A percentile compares a stretch with the other conserved stretches of the same genome.
phyloP scores from a whole-genome alignment of 2,113 vertebrate genomes.

The Mixornis gularis region DNA sequence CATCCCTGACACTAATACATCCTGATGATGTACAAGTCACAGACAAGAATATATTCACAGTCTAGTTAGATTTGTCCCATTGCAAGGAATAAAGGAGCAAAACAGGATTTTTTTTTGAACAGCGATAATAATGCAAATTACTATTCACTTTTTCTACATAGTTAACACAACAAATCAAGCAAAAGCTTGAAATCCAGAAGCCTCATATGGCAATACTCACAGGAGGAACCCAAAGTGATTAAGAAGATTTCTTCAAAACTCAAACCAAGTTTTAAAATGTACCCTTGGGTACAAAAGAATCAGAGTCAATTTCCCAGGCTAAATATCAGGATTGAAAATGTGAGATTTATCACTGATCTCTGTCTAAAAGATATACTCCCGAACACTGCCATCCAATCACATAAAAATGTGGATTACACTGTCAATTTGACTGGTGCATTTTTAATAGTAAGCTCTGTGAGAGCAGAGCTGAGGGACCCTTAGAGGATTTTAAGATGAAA shows the following conservation, averaged over 20 bases:
- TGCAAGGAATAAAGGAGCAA: neutral
- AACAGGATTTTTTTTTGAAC: neutral
- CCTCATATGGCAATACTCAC: neutral
- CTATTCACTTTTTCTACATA: neutral
- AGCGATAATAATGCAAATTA: neutral
- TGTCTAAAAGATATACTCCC: neutral
- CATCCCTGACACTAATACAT: neutral
- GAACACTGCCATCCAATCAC: neutral
- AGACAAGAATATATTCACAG: neutral
- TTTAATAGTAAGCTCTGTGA: constrained; percentile 3
- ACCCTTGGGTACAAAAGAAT: neutral
- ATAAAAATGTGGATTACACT: constrained; percentile 30
- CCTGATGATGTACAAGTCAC: neutral
- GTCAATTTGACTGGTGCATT: constrained; percentile 10
- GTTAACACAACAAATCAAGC: neutral
- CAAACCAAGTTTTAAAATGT: neutral
- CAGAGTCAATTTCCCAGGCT: neutral
- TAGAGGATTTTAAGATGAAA: constrained; percentile 13
- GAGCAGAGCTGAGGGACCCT: neutral
- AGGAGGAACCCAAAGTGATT: neutral
- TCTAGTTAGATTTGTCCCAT: neutral
- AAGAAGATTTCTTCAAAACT: constrained; percentile 18
- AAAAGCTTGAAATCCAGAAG: constrained; percentile 15
- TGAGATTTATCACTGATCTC: constrained; percentile 12
- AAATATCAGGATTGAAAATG: constrained; percentile 29